Evolutionary conservation across 2,797 vertebrate species (phyloP).

Genomic region (Oophaga sylvatica): DNA sequence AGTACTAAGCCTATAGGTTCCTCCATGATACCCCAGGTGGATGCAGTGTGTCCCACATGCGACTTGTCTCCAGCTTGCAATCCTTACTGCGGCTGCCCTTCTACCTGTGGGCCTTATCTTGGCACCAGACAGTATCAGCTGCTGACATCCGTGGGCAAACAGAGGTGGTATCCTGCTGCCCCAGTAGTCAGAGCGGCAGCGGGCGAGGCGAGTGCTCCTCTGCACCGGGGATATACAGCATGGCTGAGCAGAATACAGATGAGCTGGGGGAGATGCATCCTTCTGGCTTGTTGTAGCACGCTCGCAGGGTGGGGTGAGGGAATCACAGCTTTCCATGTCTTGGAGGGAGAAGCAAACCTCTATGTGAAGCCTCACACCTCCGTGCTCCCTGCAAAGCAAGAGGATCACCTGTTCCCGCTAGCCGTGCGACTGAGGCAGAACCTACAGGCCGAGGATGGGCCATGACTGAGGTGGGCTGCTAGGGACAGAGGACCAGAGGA

Average conservation of each 20-base stretch:
- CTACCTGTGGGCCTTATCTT: neutral
- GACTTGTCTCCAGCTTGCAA: neutral
- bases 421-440: neutral
- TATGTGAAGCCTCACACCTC: neutral
- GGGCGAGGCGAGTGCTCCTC: conserved; percentile 29
- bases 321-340: conserved; percentile 46
- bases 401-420: conserved; percentile 43
- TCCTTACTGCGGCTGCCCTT: neutral
- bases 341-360: conserved; percentile 32
- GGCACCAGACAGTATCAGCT: neutral
- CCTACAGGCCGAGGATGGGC: neutral
- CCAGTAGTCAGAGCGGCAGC: conserved; percentile 10
- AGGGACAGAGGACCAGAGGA: neutral
- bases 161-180: neutral
- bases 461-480: neutral
- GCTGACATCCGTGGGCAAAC: neutral
- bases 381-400: neutral
- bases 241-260: conserved; percentile 56
- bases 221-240: neutral
- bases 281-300: conserved; percentile 50
- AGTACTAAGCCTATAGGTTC: too few relatives aligned
- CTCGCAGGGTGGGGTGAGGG: conserved; percentile 46
- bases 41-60: neutral
- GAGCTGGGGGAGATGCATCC: conserved; percentile 26
- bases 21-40: neutral